Percentiles rank a stretch among this genome's conserved stretches.
phyloP scores from a whole-genome alignment of 2,888 invertebrate species.

The Meiosimyza decipiens region DNA sequence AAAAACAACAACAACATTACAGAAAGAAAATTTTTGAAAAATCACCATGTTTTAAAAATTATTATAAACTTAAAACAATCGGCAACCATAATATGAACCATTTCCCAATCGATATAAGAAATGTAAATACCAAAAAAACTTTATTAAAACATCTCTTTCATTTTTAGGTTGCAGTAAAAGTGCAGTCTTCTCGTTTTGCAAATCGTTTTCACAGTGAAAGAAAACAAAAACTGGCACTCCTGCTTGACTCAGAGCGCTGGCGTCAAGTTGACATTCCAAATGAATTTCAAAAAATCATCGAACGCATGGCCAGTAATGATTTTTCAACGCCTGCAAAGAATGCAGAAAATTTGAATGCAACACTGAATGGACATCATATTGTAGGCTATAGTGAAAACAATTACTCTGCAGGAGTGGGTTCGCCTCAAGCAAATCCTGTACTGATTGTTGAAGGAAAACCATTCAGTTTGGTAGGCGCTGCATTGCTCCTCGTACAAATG shows the following conservation, averaged over 20 bases:
- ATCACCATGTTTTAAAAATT: too few species aligned
- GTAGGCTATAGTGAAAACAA: slow-evolving; percentile 1
- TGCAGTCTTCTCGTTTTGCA: slow-evolving; percentile 90
- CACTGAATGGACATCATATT: slow-evolving; percentile 58
- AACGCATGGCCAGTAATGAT: slow-evolving; percentile 71
- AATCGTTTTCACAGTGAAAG: slow-evolving; percentile 90
- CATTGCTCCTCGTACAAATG: slow-evolving; percentile 88
- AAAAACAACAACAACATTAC: too few species aligned
- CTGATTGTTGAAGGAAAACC: slow-evolving; percentile 77
- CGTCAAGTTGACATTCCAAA: slow-evolving; percentile 90
- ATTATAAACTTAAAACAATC: too few species aligned
- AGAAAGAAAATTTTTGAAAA: too few species aligned
- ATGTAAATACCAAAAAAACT: too few species aligned
- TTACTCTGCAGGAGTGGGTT: slow-evolving; percentile 47
- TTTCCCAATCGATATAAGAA: too few species aligned
- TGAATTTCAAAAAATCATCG: slow-evolving; percentile 88
- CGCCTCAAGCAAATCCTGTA: slow-evolving; percentile 69
- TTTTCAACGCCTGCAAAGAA: slow-evolving; percentile 50
- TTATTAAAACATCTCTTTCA: neutral
- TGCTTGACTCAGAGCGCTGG: slow-evolving; percentile 94
- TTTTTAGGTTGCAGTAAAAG: slow-evolving; percentile 76
- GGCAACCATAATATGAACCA: too few species aligned
- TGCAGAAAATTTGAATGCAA: slow-evolving; percentile 49
- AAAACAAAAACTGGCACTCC: slow-evolving; percentile 83
- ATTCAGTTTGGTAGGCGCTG: slow-evolving; percentile 83